These are phyloP conservation scores for Forbesichthys papilliferus DNA, from an alignment of 2,113 vertebrate species.

Conservation along the genomic window DNA sequence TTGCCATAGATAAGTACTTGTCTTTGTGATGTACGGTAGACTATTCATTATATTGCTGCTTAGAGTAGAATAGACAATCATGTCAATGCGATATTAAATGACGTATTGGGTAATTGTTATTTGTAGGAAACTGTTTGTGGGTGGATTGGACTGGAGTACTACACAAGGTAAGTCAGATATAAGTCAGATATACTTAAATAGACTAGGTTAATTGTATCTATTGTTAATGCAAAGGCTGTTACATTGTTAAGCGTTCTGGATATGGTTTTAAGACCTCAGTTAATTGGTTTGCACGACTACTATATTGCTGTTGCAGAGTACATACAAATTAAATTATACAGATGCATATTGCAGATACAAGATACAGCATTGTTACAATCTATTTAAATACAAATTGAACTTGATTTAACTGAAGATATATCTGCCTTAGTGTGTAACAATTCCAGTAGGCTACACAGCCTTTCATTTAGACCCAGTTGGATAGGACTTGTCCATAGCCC, in stretches of 20 bases:
- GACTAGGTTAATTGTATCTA: no score
- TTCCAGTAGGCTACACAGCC: not conserved
- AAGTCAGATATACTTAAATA: constrained; percentile 45
- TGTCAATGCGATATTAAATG: not conserved
- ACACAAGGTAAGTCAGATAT: constrained; percentile 89
- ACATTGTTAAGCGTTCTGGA: no score
- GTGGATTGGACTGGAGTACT: constrained; percentile 98
- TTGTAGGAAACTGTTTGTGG: constrained; percentile 97
- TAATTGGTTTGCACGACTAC: no score
- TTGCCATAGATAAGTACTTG: not conserved
- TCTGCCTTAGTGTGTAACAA: not conserved
- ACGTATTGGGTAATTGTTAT: constrained; percentile 8
- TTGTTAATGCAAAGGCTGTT: no score
- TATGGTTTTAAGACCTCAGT: no score
- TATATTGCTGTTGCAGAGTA: not conserved
- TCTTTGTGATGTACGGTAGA: not conserved
- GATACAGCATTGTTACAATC: not conserved
- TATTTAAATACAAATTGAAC: not conserved
- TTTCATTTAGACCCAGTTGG: constrained; percentile 8
- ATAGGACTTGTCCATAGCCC: constrained; percentile 26
- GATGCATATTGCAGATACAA: not conserved
- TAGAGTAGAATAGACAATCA: not conserved
- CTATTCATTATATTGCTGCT: not conserved
- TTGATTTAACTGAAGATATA: not conserved
- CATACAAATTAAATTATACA: not conserved